Evolutionary conservation across 2,888 invertebrate genomes (phyloP), one percentile per base, ranked within the genome.

Genomic region (Apoderus coryli): DNA sequence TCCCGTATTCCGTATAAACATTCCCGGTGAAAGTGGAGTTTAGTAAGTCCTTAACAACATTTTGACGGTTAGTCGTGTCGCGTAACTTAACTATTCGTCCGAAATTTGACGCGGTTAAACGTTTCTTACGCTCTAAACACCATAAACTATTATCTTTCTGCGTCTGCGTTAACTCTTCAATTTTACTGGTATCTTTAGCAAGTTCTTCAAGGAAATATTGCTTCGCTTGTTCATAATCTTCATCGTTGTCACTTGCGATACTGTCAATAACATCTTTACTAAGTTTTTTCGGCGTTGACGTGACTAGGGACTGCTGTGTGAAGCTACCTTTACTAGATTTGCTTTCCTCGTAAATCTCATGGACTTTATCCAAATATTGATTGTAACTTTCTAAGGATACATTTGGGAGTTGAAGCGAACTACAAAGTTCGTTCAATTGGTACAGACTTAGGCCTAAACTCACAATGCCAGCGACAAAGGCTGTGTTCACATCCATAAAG

Each of bases 41-140:
- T 9, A 47, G 16, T 16, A 48, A 25, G 12, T 39, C 37, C 9
- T 42, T 36, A 4, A 41, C 46, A 7, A 40, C 16, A 10, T 37
- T 43, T 11, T 26, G 29, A 11, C 45, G 36, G 33, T 39, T 33
- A 2, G 48, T 48, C 9, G 32, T 36, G 15, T 41, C 39, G 9
- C 33, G 23, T 16, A 48, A 32, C 32, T 45, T 46, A 24, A 16
- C 42, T 16, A 48, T 43, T n/a, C 41, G 32, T 9, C 48, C 50
- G 26, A 50, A 50, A 41, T 45, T 46, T 1, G 50, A 50, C 4
- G 50, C 49, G 9, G 50, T 52, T 3, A 52, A 28, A 11, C 50
- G 38, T 25, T 46, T 46, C 14, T 27, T 41, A 22, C 52, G 33
- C 33, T 50, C 50, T 16, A 37, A 34, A 15, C 33, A 39, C 49